Evolutionary conservation across 2,888 invertebrate species (phyloP).

Genomic region (Trichogramma dendrolimi): DNA sequence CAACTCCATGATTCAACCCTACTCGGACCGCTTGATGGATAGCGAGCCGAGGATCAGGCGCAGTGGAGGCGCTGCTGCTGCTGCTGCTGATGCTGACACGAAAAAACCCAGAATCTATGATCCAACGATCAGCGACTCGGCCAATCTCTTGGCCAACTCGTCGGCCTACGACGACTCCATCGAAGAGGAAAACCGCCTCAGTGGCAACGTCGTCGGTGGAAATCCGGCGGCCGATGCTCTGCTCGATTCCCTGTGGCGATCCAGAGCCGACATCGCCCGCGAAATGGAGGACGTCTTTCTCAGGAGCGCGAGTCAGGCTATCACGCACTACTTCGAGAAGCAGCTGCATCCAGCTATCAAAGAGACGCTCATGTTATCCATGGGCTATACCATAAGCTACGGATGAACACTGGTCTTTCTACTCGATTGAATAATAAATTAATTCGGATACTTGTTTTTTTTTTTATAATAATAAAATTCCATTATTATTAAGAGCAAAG

Average conservation of each 20-base stretch:
- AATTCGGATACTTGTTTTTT: not conserved
- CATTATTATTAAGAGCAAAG: not conserved
- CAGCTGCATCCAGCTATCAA: constrained; percentile 80
- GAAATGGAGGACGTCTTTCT: constrained; percentile 84
- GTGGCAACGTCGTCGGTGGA: not conserved
- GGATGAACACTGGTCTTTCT: constrained; percentile 54
- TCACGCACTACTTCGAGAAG: constrained; percentile 79
- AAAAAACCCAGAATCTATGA: not conserved
- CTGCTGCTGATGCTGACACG: too few relatives aligned
- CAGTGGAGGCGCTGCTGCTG: not conserved
- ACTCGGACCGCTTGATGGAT: constrained; percentile 3
- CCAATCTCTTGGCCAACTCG: constrained; percentile 8
- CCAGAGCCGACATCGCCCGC: constrained; percentile 63
- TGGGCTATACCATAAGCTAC: constrained; percentile 83
- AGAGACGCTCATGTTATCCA: constrained; percentile 80
- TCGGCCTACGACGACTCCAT: not conserved
- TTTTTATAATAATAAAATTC: not conserved
- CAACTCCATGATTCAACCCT: not conserved
- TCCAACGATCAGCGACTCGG: constrained; percentile 4
- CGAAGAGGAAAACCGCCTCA: not conserved
- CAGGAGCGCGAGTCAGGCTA: constrained; percentile 73
- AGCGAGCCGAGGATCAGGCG: constrained; percentile 17
- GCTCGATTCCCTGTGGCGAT: constrained; percentile 40
- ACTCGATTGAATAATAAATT: not conserved
- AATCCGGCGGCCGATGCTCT: constrained; percentile 13